phyloP scores from a whole-genome alignment of 2,797 vertebrate species.

The Clamator glandarius region DNA sequence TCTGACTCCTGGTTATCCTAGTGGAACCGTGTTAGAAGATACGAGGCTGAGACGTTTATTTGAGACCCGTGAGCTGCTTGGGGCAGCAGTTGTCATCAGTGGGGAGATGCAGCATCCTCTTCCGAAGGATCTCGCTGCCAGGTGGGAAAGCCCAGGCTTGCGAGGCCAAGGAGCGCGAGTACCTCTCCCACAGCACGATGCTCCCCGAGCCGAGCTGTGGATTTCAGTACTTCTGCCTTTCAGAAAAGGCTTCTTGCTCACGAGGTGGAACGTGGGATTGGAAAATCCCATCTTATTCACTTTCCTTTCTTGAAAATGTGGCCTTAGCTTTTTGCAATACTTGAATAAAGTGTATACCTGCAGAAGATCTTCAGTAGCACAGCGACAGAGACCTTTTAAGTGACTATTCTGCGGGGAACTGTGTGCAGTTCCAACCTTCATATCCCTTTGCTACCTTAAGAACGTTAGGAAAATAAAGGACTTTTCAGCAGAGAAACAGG shows the following conservation, averaged over 20 bases:
- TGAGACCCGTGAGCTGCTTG: slow-evolving; percentile 46
- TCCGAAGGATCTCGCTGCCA: slow-evolving; percentile 52
- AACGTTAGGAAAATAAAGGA: slow-evolving; percentile 71
- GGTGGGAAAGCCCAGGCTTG: slow-evolving; percentile 63
- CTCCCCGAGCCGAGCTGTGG: slow-evolving; percentile 61
- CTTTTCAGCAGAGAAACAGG: slow-evolving; percentile 74
- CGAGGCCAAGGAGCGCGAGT: slow-evolving; percentile 32
- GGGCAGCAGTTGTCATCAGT: slow-evolving; percentile 22
- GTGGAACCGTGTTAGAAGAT: background rate
- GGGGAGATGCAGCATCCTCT: slow-evolving; percentile 44
- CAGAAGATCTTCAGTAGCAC: slow-evolving; percentile 79
- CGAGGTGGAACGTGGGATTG: slow-evolving; percentile 69
- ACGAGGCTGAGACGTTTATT: slow-evolving; percentile 48
- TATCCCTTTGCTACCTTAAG: slow-evolving; percentile 79
- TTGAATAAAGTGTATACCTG: slow-evolving; percentile 81
- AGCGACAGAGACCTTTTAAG: slow-evolving; percentile 73
- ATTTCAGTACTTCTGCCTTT: slow-evolving; percentile 43
- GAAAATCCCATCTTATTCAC: slow-evolving; percentile 72
- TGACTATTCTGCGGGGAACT: slow-evolving; percentile 72
- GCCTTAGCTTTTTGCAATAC: slow-evolving; percentile 88
- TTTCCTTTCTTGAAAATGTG: slow-evolving; percentile 84
- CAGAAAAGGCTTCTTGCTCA: slow-evolving; percentile 63
- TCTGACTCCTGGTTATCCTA: background rate
- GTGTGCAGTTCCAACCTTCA: slow-evolving; percentile 61
- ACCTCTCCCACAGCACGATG: slow-evolving; percentile 41